phyloP scores from a whole-genome alignment of 2,797 vertebrate genomes.

The Typhlichthys subterraneus region DNA sequence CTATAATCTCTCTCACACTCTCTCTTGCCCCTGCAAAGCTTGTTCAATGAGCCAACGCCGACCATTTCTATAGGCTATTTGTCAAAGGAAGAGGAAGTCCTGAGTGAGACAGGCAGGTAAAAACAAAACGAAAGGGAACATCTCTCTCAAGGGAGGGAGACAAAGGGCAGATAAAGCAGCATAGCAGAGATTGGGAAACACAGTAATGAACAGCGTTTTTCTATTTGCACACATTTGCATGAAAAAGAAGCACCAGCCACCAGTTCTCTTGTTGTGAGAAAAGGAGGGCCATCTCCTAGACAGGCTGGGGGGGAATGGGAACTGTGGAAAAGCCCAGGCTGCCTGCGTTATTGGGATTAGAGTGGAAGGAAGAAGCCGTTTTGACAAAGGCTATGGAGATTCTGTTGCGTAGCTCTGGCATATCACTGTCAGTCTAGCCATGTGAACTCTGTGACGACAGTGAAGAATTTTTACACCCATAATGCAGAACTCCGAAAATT shows the following conservation, averaged over 20 bases:
- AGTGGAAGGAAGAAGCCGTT: conserved; percentile 34
- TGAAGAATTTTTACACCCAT: conserved; percentile 2
- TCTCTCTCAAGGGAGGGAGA: conserved; percentile 61
- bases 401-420: conserved; percentile 24
- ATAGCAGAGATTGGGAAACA: conserved; percentile 50
- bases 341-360: conserved; percentile 47
- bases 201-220: conserved; percentile 53
- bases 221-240: conserved; percentile 77
- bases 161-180: conserved; percentile 48
- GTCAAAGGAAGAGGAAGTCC: conserved; percentile 65
- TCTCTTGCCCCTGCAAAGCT: conserved; percentile 32
- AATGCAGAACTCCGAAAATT: background rate
- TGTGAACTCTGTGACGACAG: conserved; percentile 11
- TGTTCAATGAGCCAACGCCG: conserved; percentile 50
- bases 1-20: conserved; percentile 1
- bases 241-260: conserved; percentile 48
- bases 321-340: conserved; percentile 27
- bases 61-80: conserved; percentile 44
- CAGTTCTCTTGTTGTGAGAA: conserved; percentile 56
- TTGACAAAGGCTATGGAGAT: conserved; percentile 33
- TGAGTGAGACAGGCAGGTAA: conserved; percentile 63
- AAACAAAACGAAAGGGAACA: conserved; percentile 67
- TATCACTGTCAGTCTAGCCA: conserved; percentile 23
- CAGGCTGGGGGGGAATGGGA: conserved; percentile 31
- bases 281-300: conserved; percentile 34